phyloP scores from a whole-genome alignment of 2,113 vertebrate genomes.

The Mixornis gularis region DNA sequence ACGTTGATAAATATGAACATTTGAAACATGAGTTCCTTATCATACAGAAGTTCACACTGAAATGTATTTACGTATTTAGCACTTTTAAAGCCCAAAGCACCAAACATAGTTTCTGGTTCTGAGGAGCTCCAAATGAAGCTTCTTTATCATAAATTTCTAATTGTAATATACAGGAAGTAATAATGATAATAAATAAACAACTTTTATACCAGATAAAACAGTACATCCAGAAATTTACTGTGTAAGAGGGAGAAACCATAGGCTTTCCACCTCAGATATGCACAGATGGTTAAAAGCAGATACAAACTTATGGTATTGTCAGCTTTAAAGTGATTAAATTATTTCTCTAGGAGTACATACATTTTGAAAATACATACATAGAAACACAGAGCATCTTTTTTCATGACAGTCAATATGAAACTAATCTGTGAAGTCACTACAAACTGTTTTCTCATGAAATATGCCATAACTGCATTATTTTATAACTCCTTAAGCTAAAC shows the following conservation, averaged over 20 bases:
- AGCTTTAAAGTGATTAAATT: neutral
- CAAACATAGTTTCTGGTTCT: neutral
- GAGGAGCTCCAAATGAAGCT: neutral
- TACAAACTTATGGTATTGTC: neutral
- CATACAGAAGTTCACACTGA: slow-evolving; percentile 18
- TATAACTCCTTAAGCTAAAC: neutral
- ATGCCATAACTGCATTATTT: neutral
- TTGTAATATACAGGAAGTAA: neutral
- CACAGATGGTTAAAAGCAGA: neutral
- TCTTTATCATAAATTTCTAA: neutral
- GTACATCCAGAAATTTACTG: neutral
- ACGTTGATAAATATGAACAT: slow-evolving; percentile 70
- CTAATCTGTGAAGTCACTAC: neutral
- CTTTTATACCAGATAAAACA: neutral
- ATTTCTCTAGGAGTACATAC: neutral
- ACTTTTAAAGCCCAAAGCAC: neutral
- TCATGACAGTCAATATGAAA: neutral
- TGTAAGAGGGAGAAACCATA: neutral
- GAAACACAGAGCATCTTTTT: neutral
- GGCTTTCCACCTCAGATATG: neutral
- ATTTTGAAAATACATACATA: neutral
- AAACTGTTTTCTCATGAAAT: neutral
- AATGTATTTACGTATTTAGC: neutral
- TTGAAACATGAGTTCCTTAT: slow-evolving; percentile 59
- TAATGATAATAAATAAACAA: neutral